Evolutionary conservation across 2,797 vertebrate species (phyloP).

Genomic region (Microcaecilia unicolor): DNA sequence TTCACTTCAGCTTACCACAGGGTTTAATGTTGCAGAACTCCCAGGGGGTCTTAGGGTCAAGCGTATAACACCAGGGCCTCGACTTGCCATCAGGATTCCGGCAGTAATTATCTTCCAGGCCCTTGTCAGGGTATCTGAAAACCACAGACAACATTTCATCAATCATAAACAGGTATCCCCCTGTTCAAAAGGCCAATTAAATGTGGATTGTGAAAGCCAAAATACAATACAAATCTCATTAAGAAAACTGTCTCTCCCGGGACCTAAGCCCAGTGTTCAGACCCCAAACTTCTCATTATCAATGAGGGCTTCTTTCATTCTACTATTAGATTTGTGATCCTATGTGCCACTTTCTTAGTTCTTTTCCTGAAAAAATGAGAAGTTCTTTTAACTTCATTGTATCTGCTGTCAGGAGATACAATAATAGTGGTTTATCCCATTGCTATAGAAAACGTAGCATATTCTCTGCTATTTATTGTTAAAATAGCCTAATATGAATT

Average conservation of each 20-base stretch:
- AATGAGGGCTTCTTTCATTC: constrained; percentile 45
- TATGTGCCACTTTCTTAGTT: no score
- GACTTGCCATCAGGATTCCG: constrained; percentile 90
- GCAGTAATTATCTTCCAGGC: constrained; percentile 96
- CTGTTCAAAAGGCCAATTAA: constrained; percentile 34
- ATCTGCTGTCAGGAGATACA: no score
- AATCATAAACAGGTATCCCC: constrained; percentile 18
- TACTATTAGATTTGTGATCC: no score
- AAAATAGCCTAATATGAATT: no score
- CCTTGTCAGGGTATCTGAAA: constrained; percentile 87
- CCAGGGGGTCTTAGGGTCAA: constrained; percentile 84
- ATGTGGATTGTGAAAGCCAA: constrained; percentile 43
- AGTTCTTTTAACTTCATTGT: no score
- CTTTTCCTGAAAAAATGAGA: no score
- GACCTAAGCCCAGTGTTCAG: neutral
- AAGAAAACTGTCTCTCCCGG: constrained; percentile 33
- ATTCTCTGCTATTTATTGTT: no score
- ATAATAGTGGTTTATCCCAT: no score
- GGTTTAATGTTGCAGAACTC: constrained; percentile 94
- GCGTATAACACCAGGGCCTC: constrained; percentile 95
- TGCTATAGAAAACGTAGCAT: no score
- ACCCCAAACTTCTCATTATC: no score
- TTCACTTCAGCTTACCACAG: constrained; percentile 76
- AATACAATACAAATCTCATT: constrained; percentile 37
- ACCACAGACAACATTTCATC: constrained; percentile 49